phyloP scores from a whole-genome alignment of 2,797 vertebrate genomes.

The Epinephelus malabaricus region DNA sequence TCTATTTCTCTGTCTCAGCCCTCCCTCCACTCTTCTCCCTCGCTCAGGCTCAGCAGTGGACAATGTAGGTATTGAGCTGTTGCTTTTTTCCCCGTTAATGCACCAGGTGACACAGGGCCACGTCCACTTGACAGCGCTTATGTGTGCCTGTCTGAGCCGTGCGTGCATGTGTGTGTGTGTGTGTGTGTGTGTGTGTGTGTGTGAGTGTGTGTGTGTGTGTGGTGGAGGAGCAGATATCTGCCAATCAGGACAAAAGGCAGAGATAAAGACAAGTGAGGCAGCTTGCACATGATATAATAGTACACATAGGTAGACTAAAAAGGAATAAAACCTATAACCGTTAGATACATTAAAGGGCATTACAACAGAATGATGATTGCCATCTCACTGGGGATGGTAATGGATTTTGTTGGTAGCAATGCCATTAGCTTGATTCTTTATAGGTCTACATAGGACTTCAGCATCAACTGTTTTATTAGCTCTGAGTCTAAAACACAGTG shows the following conservation, averaged over 20 bases:
- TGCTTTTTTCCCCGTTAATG: slow-evolving; percentile 37
- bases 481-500: too few species aligned
- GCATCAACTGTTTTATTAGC: too few species aligned
- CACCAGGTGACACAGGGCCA: slow-evolving; percentile 36
- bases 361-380: too few species aligned
- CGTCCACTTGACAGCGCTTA: slow-evolving; percentile 46
- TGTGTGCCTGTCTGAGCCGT: background rate
- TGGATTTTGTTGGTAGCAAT: too few species aligned
- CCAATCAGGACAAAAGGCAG: slow-evolving; percentile 18
- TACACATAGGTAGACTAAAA: too few species aligned
- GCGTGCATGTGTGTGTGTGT: slow-evolving; percentile 1
- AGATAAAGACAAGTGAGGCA: too few species aligned
- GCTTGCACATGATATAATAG: too few species aligned
- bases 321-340: too few species aligned
- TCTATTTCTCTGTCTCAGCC: slow-evolving; percentile 43
- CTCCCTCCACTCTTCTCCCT: slow-evolving; percentile 10
- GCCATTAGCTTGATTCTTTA: too few species aligned
- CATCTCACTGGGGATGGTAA: too few species aligned
- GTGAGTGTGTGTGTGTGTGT: background rate
- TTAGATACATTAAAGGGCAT: too few species aligned
- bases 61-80: slow-evolving; percentile 58
- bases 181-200: background rate
- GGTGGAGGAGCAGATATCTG: slow-evolving; percentile 5
- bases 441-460: too few species aligned
- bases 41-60: slow-evolving; percentile 35